phyloP scores from a whole-genome alignment of 1,140 invertebrate species.

The Aphaenogaster floridana region DNA sequence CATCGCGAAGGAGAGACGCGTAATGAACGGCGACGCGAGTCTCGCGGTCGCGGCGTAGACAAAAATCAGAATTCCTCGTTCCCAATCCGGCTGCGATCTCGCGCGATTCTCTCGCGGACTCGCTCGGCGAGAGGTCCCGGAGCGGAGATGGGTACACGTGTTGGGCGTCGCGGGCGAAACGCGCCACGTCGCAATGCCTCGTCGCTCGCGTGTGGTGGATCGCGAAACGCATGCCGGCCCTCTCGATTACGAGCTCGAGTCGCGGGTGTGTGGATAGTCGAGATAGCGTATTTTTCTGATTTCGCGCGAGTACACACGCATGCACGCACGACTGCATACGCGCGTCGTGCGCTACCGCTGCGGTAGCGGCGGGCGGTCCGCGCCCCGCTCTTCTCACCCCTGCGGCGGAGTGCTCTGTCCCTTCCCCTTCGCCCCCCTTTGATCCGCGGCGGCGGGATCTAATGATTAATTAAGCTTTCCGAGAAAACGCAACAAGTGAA shows the following conservation, averaged over 20 bases:
- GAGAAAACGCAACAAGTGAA: constrained; percentile 83
- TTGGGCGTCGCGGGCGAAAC: constrained; percentile 5
- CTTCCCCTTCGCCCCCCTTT: neutral
- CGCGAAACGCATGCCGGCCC: constrained; percentile 8
- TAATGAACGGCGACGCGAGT: neutral
- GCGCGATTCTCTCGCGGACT: neutral
- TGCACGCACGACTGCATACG: constrained; percentile 13
- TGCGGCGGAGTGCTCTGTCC: neutral
- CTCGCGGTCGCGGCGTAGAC: neutral
- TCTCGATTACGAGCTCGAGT: constrained; percentile 18
- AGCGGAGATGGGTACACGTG: constrained; percentile 36
- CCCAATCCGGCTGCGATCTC: constrained; percentile 26
- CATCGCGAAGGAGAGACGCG: neutral
- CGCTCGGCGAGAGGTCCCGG: neutral
- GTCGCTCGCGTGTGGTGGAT: neutral
- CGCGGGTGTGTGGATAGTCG: constrained; percentile 49
- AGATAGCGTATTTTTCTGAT: constrained; percentile 64
- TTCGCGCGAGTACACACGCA: constrained; percentile 16
- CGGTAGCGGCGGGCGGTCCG: constrained; percentile 59
- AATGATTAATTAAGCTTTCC: constrained; percentile 85
- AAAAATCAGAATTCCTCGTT: constrained; percentile 52
- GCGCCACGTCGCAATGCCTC: constrained; percentile 1
- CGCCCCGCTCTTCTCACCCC: neutral
- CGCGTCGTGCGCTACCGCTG: constrained; percentile 7
- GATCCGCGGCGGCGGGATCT: constrained; percentile 53